These are phyloP conservation scores for Athripsodes cinereus DNA, from an alignment of 2,888 invertebrate genomes.

Conservation along the genomic window DNA sequence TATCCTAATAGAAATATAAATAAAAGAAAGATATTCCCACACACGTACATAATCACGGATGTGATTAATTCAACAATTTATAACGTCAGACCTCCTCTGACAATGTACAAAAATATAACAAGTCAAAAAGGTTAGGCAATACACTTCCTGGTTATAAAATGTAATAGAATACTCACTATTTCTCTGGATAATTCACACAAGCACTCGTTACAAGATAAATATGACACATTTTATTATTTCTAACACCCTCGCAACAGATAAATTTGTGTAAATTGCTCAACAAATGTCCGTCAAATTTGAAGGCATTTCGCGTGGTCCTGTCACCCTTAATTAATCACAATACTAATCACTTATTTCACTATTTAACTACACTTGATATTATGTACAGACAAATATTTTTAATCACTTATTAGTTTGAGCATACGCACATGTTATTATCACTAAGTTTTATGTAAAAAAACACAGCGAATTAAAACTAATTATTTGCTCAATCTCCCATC, in stretches of 20 bases:
- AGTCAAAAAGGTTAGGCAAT: constrained; percentile 20
- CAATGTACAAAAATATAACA: constrained; percentile 14
- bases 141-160: constrained; percentile 9
- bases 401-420: no score
- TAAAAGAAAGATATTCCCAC: no score
- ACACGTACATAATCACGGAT: no score
- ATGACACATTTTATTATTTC: constrained; percentile 5
- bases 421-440: not conserved
- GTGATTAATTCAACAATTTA: no score
- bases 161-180: constrained; percentile 8
- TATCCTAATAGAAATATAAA: no score
- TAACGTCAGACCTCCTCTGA: constrained; percentile 6
- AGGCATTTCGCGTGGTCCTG: constrained; percentile 21
- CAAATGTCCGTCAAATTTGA: constrained; percentile 7
- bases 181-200: not conserved
- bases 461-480: not conserved
- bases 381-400: not conserved
- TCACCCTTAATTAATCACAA: constrained; percentile 9
- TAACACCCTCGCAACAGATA: constrained; percentile 6
- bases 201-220: not conserved
- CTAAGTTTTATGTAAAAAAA: not conserved
- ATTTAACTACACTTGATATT: not conserved
- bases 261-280: constrained; percentile 13
- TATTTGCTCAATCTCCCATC: constrained; percentile 1
- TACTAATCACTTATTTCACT: not conserved